Conservation (phyloP, 2,113 vertebrate species). For the Ptychochromis oligacanthus region DNA sequence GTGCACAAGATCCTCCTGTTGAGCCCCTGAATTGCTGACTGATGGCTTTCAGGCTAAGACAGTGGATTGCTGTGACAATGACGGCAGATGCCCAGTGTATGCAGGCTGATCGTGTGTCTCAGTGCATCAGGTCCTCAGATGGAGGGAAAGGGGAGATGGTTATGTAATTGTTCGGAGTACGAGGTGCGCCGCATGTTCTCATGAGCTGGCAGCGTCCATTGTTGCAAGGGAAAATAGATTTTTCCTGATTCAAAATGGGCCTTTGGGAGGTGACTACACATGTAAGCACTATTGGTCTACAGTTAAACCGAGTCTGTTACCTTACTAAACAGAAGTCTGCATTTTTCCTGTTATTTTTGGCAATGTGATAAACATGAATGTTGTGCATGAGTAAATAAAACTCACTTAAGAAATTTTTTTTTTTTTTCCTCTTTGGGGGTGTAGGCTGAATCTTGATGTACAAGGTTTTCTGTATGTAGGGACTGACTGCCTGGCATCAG, state of each 20-base stretch:
- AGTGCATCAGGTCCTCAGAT: conserved; percentile 8
- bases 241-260: not conserved
- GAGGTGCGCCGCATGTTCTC: conserved; percentile 38
- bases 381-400: no score
- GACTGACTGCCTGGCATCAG: not conserved
- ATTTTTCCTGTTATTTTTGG: no score
- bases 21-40: conserved; percentile 38
- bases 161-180: conserved; percentile 38
- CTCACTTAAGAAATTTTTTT: no score
- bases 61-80: not conserved
- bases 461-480: no score
- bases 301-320: no score
- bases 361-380: no score
- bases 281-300: no score
- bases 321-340: not conserved
- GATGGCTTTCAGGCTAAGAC: conserved; percentile 25
- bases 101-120: not conserved
- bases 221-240: not conserved
- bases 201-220: not conserved
- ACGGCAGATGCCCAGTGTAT: not conserved
- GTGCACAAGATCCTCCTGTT: not conserved
- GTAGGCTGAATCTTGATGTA: no score
- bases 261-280: not conserved
- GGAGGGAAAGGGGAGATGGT: not conserved
- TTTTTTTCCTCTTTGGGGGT: no score